These are phyloP conservation scores for Adelosebastes latens DNA, from an alignment of 2,797 vertebrate species.

Conservation along the genomic window DNA sequence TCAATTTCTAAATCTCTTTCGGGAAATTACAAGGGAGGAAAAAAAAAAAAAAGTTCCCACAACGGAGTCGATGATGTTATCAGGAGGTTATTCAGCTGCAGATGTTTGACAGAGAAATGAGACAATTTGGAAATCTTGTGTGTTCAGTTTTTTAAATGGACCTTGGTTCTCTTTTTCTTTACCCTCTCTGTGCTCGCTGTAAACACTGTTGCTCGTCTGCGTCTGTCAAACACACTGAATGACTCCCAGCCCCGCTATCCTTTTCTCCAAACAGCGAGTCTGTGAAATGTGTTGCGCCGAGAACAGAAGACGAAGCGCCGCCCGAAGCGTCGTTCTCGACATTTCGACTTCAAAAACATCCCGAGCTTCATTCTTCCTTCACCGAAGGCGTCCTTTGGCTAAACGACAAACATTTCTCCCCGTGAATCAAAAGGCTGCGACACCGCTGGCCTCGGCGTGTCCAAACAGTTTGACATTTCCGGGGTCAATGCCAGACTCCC, in stretches of 20 bases:
- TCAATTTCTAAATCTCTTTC: constrained; percentile 21
- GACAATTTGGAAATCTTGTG: not conserved
- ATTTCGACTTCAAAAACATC: constrained; percentile 25
- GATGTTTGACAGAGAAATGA: constrained; percentile 13
- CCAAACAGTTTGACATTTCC: constrained; percentile 41
- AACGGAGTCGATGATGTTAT: not conserved
- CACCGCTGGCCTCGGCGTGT: constrained; percentile 26
- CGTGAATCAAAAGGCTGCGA: constrained; percentile 30
- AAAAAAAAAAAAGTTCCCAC: constrained; percentile 2
- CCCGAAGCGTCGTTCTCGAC: constrained; percentile 39
- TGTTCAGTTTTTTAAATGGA: not conserved
- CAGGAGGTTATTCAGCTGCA: not conserved
- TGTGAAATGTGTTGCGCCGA: constrained; percentile 28
- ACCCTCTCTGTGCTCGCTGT: not conserved
- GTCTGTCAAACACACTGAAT: constrained; percentile 42
- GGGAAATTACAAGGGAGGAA: constrained; percentile 13
- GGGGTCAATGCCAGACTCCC: constrained; percentile 32
- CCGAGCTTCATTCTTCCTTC: constrained; percentile 19
- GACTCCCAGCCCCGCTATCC: constrained; percentile 27
- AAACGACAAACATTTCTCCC: constrained; percentile 7
- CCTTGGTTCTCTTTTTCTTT: constrained; percentile 13
- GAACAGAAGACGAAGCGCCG: constrained; percentile 38
- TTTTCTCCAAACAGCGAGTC: constrained; percentile 30
- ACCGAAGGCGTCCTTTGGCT: constrained; percentile 27
- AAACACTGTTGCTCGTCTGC: constrained; percentile 24